Conservation (phyloP, 2,797 vertebrate genomes). For the Anabas testudineus region DNA sequence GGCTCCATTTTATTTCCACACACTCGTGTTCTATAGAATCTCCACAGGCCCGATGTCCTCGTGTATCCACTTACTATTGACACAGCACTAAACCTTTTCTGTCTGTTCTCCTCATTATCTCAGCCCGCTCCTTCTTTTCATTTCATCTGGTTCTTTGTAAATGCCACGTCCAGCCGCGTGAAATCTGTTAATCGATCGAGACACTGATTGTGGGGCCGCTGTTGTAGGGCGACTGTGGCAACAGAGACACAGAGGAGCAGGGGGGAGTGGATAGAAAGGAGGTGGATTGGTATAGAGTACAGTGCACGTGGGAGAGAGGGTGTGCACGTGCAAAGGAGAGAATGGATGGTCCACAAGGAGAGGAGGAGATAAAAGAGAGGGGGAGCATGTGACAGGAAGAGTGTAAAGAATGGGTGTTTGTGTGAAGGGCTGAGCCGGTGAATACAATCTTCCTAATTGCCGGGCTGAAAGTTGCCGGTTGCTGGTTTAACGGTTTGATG, state of each 20-base stretch:
- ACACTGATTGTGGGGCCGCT: conserved; percentile 54
- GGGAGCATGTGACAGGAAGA: conserved; percentile 28
- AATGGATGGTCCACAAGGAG: conserved; percentile 14
- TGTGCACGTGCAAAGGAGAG: conserved; percentile 32
- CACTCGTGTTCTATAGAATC: conserved; percentile 4
- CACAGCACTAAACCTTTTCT: conserved; percentile 18
- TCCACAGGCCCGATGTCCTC: conserved; percentile 21
- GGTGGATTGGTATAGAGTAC: conserved; percentile 25
- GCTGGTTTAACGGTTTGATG: too few species aligned
- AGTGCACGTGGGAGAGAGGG: too few species aligned
- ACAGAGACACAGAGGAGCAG: background rate
- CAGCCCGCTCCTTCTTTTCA: conserved; percentile 37
- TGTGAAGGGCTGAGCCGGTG: conserved; percentile 17
- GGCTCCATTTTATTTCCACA: conserved; percentile 8
- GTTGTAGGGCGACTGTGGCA: conserved; percentile 15
- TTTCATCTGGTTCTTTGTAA: conserved; percentile 53
- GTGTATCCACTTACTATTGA: conserved; percentile 25
- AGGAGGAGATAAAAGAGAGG: conserved; percentile 47
- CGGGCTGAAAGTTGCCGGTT: too few species aligned
- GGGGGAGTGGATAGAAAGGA: background rate
- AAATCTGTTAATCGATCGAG: conserved; percentile 68
- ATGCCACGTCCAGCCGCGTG: conserved; percentile 42
- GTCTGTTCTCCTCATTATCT: conserved; percentile 31
- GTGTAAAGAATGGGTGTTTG: conserved; percentile 37
- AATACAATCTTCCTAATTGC: too few species aligned